Conservation (phyloP, 23 tunicate species). For the Ascidia mentula region DNA sequence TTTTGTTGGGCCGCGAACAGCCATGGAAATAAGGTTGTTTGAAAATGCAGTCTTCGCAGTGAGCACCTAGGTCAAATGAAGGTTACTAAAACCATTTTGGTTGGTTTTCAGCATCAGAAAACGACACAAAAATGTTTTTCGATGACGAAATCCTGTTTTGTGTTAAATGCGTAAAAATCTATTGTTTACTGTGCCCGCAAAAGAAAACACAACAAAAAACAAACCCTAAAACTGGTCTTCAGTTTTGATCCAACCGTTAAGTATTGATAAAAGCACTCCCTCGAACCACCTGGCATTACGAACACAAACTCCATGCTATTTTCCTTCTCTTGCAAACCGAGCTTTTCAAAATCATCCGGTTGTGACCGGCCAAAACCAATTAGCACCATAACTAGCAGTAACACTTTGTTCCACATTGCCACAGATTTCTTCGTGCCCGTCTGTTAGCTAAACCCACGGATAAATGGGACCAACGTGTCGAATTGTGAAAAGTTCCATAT, state of each 20-base stretch:
- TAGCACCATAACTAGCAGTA: not conserved
- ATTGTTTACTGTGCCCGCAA: no score
- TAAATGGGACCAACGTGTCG: no score
- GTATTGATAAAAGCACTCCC: not conserved
- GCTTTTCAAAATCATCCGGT: not conserved
- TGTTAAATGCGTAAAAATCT: no score
- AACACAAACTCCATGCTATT: not conserved
- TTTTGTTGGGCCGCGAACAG: not conserved
- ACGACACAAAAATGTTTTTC: no score
- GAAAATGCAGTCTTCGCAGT: not conserved
- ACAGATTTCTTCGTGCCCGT: no score
- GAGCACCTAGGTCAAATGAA: not conserved
- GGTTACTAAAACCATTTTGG: no score
- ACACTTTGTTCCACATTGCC: no score
- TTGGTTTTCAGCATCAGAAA: no score
- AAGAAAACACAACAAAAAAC: not conserved
- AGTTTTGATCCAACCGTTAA: not conserved
- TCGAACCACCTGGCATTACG: not conserved
- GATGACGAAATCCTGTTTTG: no score
- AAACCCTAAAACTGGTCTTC: not conserved
- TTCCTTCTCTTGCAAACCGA: not conserved
- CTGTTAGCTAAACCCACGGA: no score
- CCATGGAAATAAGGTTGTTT: not conserved
- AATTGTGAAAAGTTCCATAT: no score
- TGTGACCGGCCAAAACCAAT: not conserved